Evolutionary conservation across 2,113 vertebrate genomes (phyloP).

Genomic region (human (Homo sapiens)): DNA sequence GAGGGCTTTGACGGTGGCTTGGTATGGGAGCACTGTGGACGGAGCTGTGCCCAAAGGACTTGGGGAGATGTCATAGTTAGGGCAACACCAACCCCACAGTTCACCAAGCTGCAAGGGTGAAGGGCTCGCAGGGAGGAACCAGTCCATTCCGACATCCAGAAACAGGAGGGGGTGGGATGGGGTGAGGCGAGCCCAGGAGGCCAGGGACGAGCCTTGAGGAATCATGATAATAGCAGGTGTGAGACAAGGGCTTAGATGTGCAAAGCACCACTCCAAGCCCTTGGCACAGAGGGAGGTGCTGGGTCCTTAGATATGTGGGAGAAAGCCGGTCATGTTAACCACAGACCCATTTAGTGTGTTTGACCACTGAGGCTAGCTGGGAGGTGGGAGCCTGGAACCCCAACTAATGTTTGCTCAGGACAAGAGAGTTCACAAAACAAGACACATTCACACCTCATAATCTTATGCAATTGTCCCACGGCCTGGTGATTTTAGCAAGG

Average conservation of each 20-base stretch:
- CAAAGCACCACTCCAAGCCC: background rate
- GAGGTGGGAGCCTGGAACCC: background rate
- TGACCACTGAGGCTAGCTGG: background rate
- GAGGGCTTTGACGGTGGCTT: background rate
- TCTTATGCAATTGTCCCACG: background rate
- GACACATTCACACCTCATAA: background rate
- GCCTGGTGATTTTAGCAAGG: background rate
- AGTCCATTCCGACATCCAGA: background rate
- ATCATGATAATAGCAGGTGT: rapidly evolving
- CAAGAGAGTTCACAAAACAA: background rate
- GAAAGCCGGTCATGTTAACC: background rate
- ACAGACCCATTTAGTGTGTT: background rate
- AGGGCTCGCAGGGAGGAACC: background rate
- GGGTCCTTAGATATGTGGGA: background rate
- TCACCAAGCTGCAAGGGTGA: background rate
- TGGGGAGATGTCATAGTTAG: background rate
- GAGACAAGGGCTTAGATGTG: background rate
- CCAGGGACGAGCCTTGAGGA: background rate
- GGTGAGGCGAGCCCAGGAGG: background rate
- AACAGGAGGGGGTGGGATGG: background rate
- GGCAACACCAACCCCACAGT: background rate
- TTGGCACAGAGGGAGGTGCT: background rate
- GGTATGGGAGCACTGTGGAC: background rate
- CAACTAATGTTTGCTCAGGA: background rate
- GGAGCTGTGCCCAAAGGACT: background rate